Base-by-base conservation (phyloP, 2,888 invertebrate species). In the Micropterix aruncella region DNA sequence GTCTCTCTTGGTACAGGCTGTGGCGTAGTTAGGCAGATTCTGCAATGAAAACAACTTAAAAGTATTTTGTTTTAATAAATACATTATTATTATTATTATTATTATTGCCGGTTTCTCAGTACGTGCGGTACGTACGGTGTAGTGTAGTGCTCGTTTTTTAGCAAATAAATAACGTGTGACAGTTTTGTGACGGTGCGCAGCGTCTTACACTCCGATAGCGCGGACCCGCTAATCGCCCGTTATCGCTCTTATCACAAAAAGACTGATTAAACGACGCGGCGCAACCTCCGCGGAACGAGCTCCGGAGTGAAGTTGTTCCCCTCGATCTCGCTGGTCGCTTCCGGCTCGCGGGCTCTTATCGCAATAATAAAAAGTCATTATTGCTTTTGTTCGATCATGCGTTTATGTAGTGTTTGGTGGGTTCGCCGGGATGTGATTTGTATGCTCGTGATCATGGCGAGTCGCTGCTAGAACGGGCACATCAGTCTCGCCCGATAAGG, bases 371-470 rank as follows among this genome's bases (percentile, higher is more conserved):
- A n/a, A n/a, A n/a, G n/a, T n/a, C n/a, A n/a, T n/a, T n/a, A n/a
- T n/a, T n/a, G n/a, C n/a, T n/a, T n/a, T n/a, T n/a, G 7, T n/a
- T 7, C 36, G 36, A 7, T 9, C 7, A n/a, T 27, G 7, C 36
- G 36, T n/a, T 27, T n/a, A n/a, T 27, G 7, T 27, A n/a, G 7
- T 9, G 12, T 27, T 27, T n/a, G 36, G 12, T 7, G 12, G 14
- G n/a, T 3, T 16, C 38, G 3, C 14, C n/a, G 1, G 58, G 53
- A 1, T 63, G 61, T 7, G 60, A 52, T 19, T 46, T 51, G 50
- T 66, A 67, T 37, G 40, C 40, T 14, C 44, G 41, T 3, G 38
- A 15, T 16, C 38, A 9, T 14, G 16, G 3, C 38, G n/a, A 12
- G 7, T 27, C 36, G 12, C 36, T 9, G 36, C 36, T 9, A 9